These are phyloP conservation scores for Cheilosia soror DNA, from an alignment of 2,888 invertebrate genomes.

Conservation along the genomic window DNA sequence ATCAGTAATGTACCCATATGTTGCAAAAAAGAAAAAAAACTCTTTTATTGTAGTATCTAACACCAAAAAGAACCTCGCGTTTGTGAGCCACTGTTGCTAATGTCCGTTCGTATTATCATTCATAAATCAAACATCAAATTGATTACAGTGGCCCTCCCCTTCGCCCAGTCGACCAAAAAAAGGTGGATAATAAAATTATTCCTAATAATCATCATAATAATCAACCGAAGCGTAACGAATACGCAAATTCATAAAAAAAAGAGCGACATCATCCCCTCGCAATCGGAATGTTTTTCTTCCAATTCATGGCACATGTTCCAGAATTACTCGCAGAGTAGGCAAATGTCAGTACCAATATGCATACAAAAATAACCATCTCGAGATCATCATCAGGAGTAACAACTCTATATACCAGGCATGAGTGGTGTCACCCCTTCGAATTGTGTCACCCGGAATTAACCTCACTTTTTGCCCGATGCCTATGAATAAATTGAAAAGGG, in stretches of 20 bases:
- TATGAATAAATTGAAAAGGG: conserved; percentile 71
- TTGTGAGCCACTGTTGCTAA: conserved; percentile 22
- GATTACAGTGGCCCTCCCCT: conserved; percentile 76
- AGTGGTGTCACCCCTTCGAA: conserved; percentile 55
- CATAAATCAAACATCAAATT: conserved; percentile 82
- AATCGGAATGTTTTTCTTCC: conserved; percentile 42
- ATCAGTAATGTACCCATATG: conserved; percentile 61
- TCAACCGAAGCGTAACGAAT: conserved; percentile 76
- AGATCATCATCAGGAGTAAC: conserved; percentile 23
- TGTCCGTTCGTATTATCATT: conserved; percentile 82
- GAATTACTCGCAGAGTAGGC: conserved; percentile 25
- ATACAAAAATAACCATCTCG: conserved; percentile 43
- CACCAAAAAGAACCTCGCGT: conserved; percentile 34
- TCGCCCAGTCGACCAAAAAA: conserved; percentile 26
- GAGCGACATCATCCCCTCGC: conserved; percentile 9
- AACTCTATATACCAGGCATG: conserved; percentile 1
- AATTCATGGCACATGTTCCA: conserved; percentile 65
- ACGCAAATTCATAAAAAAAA: conserved; percentile 72
- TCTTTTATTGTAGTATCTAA: conserved; percentile 33
- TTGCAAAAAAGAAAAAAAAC: conserved; percentile 50
- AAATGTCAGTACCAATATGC: conserved; percentile 63
- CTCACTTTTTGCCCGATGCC: conserved; percentile 62
- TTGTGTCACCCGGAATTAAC: conserved; percentile 73
- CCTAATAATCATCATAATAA: conserved; percentile 76
- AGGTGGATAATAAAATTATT: conserved; percentile 68